phyloP scores from a whole-genome alignment of 2,113 vertebrate genomes.

The Setophaga petechia region DNA sequence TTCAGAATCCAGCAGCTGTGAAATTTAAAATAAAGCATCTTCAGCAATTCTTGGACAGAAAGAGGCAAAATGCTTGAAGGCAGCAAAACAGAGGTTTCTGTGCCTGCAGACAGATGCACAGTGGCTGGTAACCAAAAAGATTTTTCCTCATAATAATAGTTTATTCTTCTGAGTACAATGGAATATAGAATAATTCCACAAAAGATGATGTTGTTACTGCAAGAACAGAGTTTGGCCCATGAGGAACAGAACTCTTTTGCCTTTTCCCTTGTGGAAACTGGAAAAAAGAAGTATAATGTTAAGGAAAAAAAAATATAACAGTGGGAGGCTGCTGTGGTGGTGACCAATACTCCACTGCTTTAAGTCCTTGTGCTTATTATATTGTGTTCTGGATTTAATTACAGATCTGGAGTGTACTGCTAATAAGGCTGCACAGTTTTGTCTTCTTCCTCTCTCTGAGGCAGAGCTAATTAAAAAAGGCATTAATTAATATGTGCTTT shows the following conservation, averaged over 20 bases:
- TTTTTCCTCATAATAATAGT: neutral
- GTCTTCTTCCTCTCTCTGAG: slow-evolving; percentile 8
- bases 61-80: neutral
- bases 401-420: neutral
- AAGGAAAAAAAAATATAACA: neutral
- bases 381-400: slow-evolving; percentile 31
- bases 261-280: neutral
- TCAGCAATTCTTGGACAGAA: neutral
- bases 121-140: neutral
- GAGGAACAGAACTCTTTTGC: neutral
- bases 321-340: neutral
- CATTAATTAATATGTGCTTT: slow-evolving; percentile 57
- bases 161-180: neutral
- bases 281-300: neutral
- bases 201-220: neutral
- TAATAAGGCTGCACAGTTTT: slow-evolving; percentile 22
- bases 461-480: slow-evolving; percentile 44
- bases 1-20: neutral
- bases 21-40: slow-evolving; percentile 12
- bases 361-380: neutral
- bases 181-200: neutral
- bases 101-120: neutral
- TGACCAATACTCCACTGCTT: neutral
- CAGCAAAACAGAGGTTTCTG: neutral
- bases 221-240: neutral